Evolutionary conservation across 2,888 invertebrate genomes (phyloP), one percentile per base, ranked within the genome.

Genomic region (Epicampocera succincta): DNA sequence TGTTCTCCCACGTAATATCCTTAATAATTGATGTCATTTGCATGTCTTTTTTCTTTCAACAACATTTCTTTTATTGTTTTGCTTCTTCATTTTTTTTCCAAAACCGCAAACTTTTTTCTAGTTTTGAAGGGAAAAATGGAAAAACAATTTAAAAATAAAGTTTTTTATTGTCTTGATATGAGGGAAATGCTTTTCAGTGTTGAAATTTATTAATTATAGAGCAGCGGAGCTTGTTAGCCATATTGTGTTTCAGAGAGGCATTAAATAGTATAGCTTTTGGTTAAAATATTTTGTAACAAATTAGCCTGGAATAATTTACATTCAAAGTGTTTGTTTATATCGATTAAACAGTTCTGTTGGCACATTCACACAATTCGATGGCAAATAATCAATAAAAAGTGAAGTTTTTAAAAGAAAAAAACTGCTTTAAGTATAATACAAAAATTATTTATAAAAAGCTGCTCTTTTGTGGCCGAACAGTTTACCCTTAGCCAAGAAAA

Each of bases 21-120:
- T 84, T 61, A 85, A 84, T 85, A 84, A 85, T 85, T 85, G 81
- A 85, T 85, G 83, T 83, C 79, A 84, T 83, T 85, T 82, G 84
- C 85, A 85, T 85, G 84, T 84, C 81, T 50, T 77, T 83, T 25
- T 76, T 75, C 83, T 79, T 84, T 83, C 85, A 87, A 87, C 85
- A 74, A 40, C 58, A 63, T 33, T 17, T 50, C 5, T 8, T 13
- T 48, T 60, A n/a, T n/a, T n/a, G n/a, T n/a, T n/a, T n/a, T n/a
- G n/a, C n/a, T 60, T 42, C 29, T 29, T 29, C 29, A 29, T 29
- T 29, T 5, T 9, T 44, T 21, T 60, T n/a, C n/a, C 52, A 56
- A 46, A 82, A 82, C 78, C 82, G 71, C 78, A 82, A 75, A 82
- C 78, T 77, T 73, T 80, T 71, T 56, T 44, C 17, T 40, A 61